These are phyloP conservation scores for Tinamus major DNA, from an alignment of 2,797 vertebrate genomes.

Conservation along the genomic window DNA sequence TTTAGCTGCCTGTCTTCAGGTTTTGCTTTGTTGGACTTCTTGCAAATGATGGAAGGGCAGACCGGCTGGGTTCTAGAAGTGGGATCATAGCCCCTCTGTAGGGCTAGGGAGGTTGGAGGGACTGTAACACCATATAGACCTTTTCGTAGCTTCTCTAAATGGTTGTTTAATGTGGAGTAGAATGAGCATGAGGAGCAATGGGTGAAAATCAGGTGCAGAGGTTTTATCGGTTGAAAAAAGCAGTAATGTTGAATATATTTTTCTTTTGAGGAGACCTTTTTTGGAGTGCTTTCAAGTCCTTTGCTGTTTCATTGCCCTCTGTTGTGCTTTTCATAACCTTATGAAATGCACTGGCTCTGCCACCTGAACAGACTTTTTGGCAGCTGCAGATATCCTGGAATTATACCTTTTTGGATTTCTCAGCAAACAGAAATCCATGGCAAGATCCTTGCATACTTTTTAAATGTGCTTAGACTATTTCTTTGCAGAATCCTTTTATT, in stretches of 20 bases:
- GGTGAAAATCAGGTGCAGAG: neutral
- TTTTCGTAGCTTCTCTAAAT: neutral
- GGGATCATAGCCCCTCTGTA: neutral
- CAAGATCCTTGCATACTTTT: neutral
- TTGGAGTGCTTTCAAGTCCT: neutral
- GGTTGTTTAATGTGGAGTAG: neutral
- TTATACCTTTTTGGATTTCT: slow-evolving; percentile 8
- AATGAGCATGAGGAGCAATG: neutral
- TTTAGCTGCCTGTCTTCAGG: slow-evolving; percentile 17
- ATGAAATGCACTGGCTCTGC: slow-evolving; percentile 24
- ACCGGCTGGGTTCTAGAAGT: neutral
- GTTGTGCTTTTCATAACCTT: slow-evolving; percentile 10
- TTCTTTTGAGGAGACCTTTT: neutral
- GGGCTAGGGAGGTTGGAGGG: neutral
- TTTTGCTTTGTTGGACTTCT: neutral
- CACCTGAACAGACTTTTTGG: slow-evolving; percentile 39
- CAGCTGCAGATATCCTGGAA: neutral
- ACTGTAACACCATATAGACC: neutral
- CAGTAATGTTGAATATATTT: neutral
- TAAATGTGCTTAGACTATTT: neutral
- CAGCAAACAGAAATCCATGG: neutral
- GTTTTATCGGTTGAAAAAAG: neutral
- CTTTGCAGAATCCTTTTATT: neutral
- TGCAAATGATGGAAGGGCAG: neutral
- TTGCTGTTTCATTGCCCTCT: slow-evolving; percentile 15